Evolutionary conservation across 1,140 invertebrate genomes (phyloP).

Genomic region (Diachasma alloeum): DNA sequence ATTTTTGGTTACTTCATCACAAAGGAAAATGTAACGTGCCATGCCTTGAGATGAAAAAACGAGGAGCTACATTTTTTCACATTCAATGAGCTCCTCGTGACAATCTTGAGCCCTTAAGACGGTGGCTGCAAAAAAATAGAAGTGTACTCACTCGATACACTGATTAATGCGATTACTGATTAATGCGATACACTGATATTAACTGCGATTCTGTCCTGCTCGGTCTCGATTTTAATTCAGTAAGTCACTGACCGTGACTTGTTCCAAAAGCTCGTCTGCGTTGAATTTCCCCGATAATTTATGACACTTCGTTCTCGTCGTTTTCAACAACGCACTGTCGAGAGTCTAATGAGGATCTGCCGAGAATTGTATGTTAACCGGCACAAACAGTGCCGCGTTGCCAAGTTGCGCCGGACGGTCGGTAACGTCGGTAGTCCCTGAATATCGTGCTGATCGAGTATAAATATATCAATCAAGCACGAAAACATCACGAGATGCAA

Average conservation of each 20-base stretch:
- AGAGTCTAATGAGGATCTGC: neutral
- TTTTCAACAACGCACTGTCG: neutral
- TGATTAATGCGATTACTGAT: no score
- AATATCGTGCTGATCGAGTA: neutral
- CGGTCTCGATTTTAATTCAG: neutral
- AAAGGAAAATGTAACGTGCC: neutral
- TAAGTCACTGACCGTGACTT: neutral
- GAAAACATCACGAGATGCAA: no score
- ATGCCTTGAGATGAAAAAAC: neutral
- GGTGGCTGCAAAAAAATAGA: neutral
- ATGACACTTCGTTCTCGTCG: neutral
- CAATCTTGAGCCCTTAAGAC: neutral
- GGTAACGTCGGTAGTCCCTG: neutral
- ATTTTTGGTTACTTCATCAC: neutral
- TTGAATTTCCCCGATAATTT: neutral
- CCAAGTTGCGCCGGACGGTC: neutral
- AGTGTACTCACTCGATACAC: neutral
- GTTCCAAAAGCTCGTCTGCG: neutral
- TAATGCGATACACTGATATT: neutral
- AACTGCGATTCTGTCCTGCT: neutral
- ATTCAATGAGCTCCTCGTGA: neutral
- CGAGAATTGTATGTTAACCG: neutral
- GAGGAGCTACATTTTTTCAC: neutral
- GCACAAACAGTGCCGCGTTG: neutral
- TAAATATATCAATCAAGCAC: neutral